These are phyloP conservation scores for Lydus trimaculatus DNA, from an alignment of 2,888 invertebrate species.

Conservation along the genomic window DNA sequence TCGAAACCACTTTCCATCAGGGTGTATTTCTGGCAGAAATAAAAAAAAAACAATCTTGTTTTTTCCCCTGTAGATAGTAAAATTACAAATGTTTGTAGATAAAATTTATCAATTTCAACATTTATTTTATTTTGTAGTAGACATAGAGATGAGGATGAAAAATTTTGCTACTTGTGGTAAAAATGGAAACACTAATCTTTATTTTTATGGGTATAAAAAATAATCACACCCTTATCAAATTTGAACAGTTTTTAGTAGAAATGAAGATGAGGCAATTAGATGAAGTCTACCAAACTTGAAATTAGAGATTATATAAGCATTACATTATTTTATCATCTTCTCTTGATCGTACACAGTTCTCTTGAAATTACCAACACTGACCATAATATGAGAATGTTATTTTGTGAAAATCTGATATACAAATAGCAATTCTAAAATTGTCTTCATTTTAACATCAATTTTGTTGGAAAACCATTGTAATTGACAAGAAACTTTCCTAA, in stretches of 20 bases:
- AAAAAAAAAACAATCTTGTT: too few relatives aligned
- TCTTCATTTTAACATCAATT: not conserved
- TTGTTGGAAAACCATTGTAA: not conserved
- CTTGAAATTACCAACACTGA: not conserved
- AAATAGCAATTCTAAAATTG: too few relatives aligned
- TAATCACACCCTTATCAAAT: not conserved
- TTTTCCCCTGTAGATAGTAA: not conserved
- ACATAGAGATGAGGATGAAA: slow-evolving; percentile 8
- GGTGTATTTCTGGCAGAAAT: not conserved
- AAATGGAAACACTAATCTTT: not conserved
- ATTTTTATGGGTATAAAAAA: not conserved
- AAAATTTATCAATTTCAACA: slow-evolving; percentile 13
- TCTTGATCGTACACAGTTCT: not conserved
- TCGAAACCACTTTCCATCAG: not conserved
- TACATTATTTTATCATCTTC: not conserved
- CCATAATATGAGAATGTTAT: not conserved
- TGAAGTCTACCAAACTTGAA: not conserved
- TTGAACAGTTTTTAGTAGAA: not conserved
- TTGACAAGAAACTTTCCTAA: not conserved
- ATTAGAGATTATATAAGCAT: not conserved
- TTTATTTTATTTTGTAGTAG: slow-evolving; percentile 14
- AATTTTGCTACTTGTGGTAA: not conserved
- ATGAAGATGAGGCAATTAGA: not conserved
- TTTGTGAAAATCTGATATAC: not conserved
- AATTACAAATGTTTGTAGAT: slow-evolving; percentile 13